Percentiles rank a stretch among this genome's conserved stretches.
Conservation (phyloP, 2,888 invertebrate species). For the Folsomia manolachei region DNA sequence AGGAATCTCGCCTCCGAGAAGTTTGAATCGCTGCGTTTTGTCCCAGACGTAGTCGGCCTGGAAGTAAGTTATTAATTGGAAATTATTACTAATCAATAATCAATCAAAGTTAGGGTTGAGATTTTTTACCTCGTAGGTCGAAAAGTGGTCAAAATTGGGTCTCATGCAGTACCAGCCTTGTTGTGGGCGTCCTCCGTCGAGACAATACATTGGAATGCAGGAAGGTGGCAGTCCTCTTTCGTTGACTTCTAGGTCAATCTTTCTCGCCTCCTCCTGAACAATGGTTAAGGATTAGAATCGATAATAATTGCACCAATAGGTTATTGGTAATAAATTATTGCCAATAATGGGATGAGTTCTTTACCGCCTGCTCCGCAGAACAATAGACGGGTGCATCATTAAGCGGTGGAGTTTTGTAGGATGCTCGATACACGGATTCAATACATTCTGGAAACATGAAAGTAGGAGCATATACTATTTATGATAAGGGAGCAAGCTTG, state of each 20-base stretch:
- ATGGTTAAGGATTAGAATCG: too few relatives aligned
- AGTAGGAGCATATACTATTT: conserved; percentile 22
- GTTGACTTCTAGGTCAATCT: conserved; percentile 30
- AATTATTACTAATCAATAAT: neutral
- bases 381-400: conserved; percentile 43
- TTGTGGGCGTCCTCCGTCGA: conserved; percentile 45
- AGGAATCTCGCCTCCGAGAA: conserved; percentile 45
- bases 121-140: conserved; percentile 44
- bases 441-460: too few relatives aligned
- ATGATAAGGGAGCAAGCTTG: neutral
- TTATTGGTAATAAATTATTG: too few relatives aligned
- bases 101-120: neutral
- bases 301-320: too few relatives aligned
- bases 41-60: conserved; percentile 47
- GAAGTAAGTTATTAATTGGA: too few relatives aligned
- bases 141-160: conserved; percentile 49
- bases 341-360: neutral
- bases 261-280: conserved; percentile 35
- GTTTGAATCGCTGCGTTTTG: conserved; percentile 30
- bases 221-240: conserved; percentile 42
- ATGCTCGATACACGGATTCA: conserved; percentile 43
- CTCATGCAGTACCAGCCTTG: conserved; percentile 40
- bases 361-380: conserved; percentile 37
- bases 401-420: conserved; percentile 43
- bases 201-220: conserved; percentile 45